Evolutionary conservation across 92 coral and sea anemone species (phyloP).

Genomic region (Diadumene lineata): DNA sequence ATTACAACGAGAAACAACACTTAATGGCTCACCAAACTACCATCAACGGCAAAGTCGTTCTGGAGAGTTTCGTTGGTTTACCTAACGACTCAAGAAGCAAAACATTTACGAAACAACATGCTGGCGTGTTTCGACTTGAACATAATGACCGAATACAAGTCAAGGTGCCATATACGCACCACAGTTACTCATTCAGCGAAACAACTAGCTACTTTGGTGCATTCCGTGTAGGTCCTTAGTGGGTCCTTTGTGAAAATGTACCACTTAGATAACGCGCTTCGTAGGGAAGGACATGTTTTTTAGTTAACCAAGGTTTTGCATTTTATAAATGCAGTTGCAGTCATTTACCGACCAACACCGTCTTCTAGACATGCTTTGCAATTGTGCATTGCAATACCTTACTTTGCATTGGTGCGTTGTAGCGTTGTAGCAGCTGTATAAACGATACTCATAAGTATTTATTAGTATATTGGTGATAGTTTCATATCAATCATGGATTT

Average conservation of each 20-base stretch:
- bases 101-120: slow-evolving; percentile 70
- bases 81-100: slow-evolving; percentile 2
- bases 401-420: too few species aligned
- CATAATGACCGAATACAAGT: slow-evolving; percentile 70
- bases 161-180: slow-evolving; percentile 53
- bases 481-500: too few species aligned
- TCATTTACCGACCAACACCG: background rate
- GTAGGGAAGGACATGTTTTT: background rate
- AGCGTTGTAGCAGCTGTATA: too few species aligned
- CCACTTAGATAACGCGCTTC: background rate
- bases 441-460: too few species aligned
- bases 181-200: slow-evolving; percentile 50
- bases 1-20: slow-evolving; percentile 56
- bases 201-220: slow-evolving; percentile 75
- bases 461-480: too few species aligned
- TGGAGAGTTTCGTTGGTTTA: slow-evolving; percentile 61
- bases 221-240: slow-evolving; percentile 59
- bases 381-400: too few species aligned
- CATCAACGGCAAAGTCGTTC: slow-evolving; percentile 57
- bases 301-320: background rate
- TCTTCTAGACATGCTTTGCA: too few species aligned
- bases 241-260: background rate
- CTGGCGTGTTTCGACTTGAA: slow-evolving; percentile 74
- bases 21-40: slow-evolving; percentile 64
- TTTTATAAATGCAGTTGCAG: background rate